Evolutionary conservation across 2,888 invertebrate genomes (phyloP), one percentile per base, ranked within the genome.

Genomic region (Epinotia brunnichana): DNA sequence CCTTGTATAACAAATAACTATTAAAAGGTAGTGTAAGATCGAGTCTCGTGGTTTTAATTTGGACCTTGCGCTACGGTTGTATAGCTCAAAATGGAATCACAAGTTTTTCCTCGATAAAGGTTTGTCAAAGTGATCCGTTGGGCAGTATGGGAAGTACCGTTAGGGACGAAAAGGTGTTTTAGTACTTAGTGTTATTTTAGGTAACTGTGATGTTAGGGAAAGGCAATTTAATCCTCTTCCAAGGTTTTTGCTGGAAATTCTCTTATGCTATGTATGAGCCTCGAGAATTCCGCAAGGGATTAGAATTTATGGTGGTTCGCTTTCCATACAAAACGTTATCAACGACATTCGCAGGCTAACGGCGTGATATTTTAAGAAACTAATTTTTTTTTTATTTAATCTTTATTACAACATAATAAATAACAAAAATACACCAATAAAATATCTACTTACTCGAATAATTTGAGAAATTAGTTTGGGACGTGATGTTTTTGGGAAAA

Each of bases 151-250:
- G 3, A 15, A 53, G n/a, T 66, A 66, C 66, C 56, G 66, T 66
- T 66, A 66, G 21, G 66, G 24, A 41, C 66, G 21, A 51, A 62
- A 70, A 63, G 63, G 57, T 62, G 56, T 70, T 70, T 63, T 66
- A 71, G 53, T 54, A 60, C 66, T 66, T 63, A 29, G 44, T 67
- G 60, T 71, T 71, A 66, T 71, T 67, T 71, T 71, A 71, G 66
- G 69, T 57, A 66, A 56, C 69, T 53, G 62, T 64, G 59, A n/a
- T 71, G 70, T 54, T 71, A 67, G 66, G 60, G 21, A 54, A 66
- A 15, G 60, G 70, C n/a, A 51, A 15, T 19, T 35, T 69, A 69
- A 69, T 54, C 61, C 39, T 51, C 24, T 61, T n/a, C 13, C 24
- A 56, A 41, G 54, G 54, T 56, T 56, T 54, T 56, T 41, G 41